Conservation (phyloP, 2,888 invertebrate species). For the Lumbricus terrestris region DNA sequence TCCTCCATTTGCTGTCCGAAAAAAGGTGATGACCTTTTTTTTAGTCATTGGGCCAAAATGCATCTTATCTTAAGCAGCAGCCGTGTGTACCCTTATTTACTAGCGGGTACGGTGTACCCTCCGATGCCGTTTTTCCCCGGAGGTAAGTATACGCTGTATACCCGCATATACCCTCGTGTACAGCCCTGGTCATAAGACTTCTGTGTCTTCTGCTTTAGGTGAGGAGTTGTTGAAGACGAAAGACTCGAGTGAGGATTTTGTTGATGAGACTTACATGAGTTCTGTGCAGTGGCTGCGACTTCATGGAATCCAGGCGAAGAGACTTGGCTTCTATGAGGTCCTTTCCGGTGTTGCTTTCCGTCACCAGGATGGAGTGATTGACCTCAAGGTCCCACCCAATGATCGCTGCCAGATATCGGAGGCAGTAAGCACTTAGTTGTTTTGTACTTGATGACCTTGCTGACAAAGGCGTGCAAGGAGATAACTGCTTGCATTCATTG, state of each 20-base stretch:
- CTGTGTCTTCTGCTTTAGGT: not conserved
- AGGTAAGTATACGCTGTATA: too few species aligned
- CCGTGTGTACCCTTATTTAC: too few species aligned
- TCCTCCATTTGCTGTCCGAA: too few species aligned
- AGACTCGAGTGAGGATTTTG: not conserved
- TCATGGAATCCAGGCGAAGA: conserved; percentile 53
- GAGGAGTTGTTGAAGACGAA: not conserved
- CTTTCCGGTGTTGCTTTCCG: conserved; percentile 56
- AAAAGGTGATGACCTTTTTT: too few species aligned
- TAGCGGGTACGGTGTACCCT: too few species aligned
- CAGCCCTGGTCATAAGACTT: too few species aligned
- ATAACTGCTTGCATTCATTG: not conserved
- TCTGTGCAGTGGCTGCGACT: conserved; percentile 56
- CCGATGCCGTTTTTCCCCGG: too few species aligned
- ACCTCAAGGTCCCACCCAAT: conserved; percentile 49
- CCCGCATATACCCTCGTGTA: too few species aligned
- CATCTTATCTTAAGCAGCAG: too few species aligned
- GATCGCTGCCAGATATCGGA: conserved; percentile 49
- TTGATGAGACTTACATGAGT: conserved; percentile 55
- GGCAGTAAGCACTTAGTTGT: conserved; percentile 48
- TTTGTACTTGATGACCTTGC: not conserved
- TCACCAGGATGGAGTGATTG: conserved; percentile 57
- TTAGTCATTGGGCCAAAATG: too few species aligned
- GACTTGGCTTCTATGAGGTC: conserved; percentile 54
- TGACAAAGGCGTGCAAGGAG: not conserved